Conservation (phyloP, 2,888 invertebrate species). For the Trissolcus brochymenae region DNA sequence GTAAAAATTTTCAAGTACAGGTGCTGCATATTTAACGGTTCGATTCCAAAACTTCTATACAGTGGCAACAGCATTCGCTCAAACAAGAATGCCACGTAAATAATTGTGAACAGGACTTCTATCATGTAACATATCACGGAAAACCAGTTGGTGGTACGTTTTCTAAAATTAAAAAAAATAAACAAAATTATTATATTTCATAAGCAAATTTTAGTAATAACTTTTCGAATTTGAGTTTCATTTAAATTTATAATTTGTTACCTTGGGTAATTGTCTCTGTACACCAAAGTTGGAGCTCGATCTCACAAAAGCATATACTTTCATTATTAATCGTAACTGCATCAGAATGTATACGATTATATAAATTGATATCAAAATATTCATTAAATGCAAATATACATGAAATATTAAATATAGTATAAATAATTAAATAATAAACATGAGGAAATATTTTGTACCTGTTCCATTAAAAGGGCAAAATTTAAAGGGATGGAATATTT, state of each 20-base stretch:
- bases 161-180: slow-evolving; percentile 79
- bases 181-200: background rate
- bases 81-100: slow-evolving; percentile 88
- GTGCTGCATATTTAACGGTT: slow-evolving; percentile 76
- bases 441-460: slow-evolving; percentile 72
- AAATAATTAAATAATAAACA: background rate
- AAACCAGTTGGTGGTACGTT: slow-evolving; percentile 84
- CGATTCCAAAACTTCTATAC: slow-evolving; percentile 81
- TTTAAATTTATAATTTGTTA: slow-evolving; percentile 70
- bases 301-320: slow-evolving; percentile 88
- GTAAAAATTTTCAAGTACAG: slow-evolving; percentile 82
- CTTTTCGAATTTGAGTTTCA: no score
- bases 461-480: slow-evolving; percentile 79
- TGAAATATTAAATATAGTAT: no score
- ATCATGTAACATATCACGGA: slow-evolving; percentile 83
- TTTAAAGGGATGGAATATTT: slow-evolving; percentile 79
- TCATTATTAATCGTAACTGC: slow-evolving; percentile 89
- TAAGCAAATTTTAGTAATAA: no score
- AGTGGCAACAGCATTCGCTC: slow-evolving; percentile 85
- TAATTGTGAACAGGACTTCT: slow-evolving; percentile 88
- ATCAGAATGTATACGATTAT: background rate
- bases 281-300: slow-evolving; percentile 91
- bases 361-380: background rate
- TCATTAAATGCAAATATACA: no score
- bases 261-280: slow-evolving; percentile 91